phyloP scores from a whole-genome alignment of 1,140 invertebrate species.

The Leptinotarsa defecta region DNA sequence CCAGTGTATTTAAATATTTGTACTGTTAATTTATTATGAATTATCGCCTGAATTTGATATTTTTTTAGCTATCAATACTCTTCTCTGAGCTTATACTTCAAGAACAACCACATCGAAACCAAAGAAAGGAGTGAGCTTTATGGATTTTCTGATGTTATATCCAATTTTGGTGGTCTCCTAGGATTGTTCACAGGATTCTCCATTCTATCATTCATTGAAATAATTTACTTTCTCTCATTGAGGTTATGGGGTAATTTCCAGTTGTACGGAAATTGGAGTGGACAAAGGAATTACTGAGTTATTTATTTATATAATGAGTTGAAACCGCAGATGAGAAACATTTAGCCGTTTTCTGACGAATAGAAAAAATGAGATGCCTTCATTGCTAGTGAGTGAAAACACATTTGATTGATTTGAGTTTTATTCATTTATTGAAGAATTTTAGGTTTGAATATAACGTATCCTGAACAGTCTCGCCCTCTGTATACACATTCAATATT shows the following conservation, averaged over 20 bases:
- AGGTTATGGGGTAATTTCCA: slow-evolving; percentile 51
- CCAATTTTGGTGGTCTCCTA: slow-evolving; percentile 68
- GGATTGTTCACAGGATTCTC: slow-evolving; percentile 72
- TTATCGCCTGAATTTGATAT: neutral
- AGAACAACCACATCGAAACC: slow-evolving; percentile 18
- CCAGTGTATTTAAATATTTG: too few species aligned
- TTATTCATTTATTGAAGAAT: too few species aligned
- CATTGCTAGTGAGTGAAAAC: too few species aligned
- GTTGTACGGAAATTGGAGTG: slow-evolving; percentile 8
- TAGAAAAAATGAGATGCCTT: too few species aligned
- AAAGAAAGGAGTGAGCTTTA: slow-evolving; percentile 63
- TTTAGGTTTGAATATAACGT: too few species aligned
- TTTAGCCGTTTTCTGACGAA: too few species aligned
- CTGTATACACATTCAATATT: too few species aligned
- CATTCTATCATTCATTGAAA: slow-evolving; percentile 66
- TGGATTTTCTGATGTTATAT: slow-evolving; percentile 67
- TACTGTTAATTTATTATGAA: too few species aligned
- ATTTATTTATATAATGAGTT: too few species aligned
- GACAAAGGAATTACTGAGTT: neutral
- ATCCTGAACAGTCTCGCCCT: too few species aligned
- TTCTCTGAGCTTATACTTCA: slow-evolving; percentile 10
- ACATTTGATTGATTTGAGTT: too few species aligned
- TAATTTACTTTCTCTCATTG: slow-evolving; percentile 66
- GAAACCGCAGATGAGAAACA: too few species aligned
- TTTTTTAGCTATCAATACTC: slow-evolving; percentile 18